A percentile compares a stretch with the other conserved stretches of the same genome.
These are phyloP conservation scores for Columba guinea DNA, from an alignment of 2,797 vertebrate species.

Conservation along the genomic window DNA sequence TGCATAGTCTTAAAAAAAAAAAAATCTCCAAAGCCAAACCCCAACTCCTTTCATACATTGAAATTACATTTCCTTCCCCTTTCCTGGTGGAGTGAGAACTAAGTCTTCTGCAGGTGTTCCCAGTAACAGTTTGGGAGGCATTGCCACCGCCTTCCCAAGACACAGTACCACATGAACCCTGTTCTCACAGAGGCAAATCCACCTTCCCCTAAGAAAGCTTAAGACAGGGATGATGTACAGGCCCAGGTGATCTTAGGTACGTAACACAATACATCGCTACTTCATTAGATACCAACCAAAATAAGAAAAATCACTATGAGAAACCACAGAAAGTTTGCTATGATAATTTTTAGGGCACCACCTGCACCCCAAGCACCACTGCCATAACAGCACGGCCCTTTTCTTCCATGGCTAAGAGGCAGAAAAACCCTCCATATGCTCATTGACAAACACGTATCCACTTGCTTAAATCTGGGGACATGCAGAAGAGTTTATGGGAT, in stretches of 20 bases:
- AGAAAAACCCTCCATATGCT: neutral
- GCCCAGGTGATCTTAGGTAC: conserved; percentile 2
- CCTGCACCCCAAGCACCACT: neutral
- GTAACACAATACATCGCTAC: neutral
- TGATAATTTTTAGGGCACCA: neutral
- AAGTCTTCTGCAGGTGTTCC: conserved; percentile 62
- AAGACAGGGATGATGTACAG: neutral
- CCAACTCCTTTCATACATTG: neutral
- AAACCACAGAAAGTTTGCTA: neutral
- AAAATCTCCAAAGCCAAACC: neutral
- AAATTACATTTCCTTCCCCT: conserved; percentile 4
- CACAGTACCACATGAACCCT: neutral
- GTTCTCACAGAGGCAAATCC: conserved; percentile 46
- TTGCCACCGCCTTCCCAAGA: conserved; percentile 42
- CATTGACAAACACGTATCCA: neutral
- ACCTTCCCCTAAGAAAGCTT: conserved; percentile 12
- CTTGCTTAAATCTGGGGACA: neutral
- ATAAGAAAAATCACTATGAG: neutral
- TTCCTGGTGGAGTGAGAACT: neutral
- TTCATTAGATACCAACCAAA: neutral
- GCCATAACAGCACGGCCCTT: rapidly evolving
- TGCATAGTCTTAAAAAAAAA: neutral
- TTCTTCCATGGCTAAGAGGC: neutral
- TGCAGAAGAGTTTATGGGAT: neutral
- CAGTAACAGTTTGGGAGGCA: conserved; percentile 46